Base-by-base conservation (phyloP, 2,888 invertebrate genomes). In the Cerastis rubricosa region DNA sequence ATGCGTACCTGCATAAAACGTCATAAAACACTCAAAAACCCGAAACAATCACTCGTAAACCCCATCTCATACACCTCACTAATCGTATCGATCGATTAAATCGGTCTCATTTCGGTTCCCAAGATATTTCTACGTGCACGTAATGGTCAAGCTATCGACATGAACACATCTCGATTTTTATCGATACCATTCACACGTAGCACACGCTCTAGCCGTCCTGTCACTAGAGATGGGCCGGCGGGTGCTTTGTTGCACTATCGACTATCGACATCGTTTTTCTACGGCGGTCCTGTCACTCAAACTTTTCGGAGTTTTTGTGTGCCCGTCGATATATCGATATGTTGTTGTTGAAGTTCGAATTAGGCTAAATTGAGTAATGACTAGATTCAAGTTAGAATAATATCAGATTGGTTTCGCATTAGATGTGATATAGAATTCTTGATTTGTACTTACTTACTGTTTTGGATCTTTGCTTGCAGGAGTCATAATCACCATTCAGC, bases 201-300 rank as follows among this genome's bases (percentile, higher is more conserved):
- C 96, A 96, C 96, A 96, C 96, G 96, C 95, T 94, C 94, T 90
- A 90, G 91, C 92, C 91, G 85, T 80, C 93, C 91, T 95, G 95
- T 95, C 95, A 94, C 93, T 95, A 95, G 94, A 93, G 94, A 93
- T 94, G 94, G 93, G 93, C 90, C 90, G 94, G 94, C 95, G 95
- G 94, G 92, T 92, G 95, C 96, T 95, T 96, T 96, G 96, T 95
- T 92, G 91, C 90, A 81, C 90, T 94, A 94, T 94, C 96, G 93
- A 93, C 90, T 94, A 94, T 95, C 95, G 95, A 95, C 94, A 95
- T 95, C 94, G 94, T 93, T 94, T 94, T 94, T 94, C 93, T 93
- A 93, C 90, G 96, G 96, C 96, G 96, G 96, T 95, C 96, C 95
- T 93, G 96, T 96, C 96, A 96, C 95, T 96, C 96, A 96, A 94